Conservation (phyloP, 2,797 vertebrate genomes). For the Tragelaphus eurycerus region DNA sequence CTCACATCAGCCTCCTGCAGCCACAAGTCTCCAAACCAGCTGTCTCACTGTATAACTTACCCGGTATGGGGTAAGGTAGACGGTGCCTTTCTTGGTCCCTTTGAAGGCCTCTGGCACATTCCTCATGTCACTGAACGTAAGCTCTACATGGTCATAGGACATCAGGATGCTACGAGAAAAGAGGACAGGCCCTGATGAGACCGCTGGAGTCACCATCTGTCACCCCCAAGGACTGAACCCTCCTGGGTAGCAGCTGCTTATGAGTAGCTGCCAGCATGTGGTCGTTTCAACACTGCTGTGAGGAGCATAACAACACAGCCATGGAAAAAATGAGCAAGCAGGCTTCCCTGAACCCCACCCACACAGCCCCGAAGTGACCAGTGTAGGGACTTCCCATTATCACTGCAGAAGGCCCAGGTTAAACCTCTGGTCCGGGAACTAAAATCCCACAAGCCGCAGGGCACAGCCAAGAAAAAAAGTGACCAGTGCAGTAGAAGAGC, state of each 20-base stretch:
- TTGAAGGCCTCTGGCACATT: conserved; percentile 92
- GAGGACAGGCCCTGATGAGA: neutral
- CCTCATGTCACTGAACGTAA: conserved; percentile 92
- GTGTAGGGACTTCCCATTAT: neutral
- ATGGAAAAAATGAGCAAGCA: accelerated
- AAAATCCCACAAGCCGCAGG: neutral
- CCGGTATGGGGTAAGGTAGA: conserved; percentile 96
- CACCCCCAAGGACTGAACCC: neutral
- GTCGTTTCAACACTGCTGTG: neutral
- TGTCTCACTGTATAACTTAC: conserved; percentile 82
- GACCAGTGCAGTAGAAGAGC: neutral
- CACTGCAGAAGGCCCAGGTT: neutral
- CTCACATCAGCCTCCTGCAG: conserved; percentile 2
- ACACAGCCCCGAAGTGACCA: neutral
- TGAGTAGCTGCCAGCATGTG: neutral
- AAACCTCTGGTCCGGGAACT: neutral
- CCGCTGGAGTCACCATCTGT: accelerated
- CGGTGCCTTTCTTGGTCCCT: conserved; percentile 95
- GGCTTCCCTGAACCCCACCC: neutral
- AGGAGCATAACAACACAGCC: neutral
- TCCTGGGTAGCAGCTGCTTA: neutral
- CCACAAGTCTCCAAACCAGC: neutral
- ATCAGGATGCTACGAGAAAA: conserved; percentile 89
- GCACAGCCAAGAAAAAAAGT: neutral
- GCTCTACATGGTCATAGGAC: conserved; percentile 95